Base-by-base conservation (phyloP, 2,113 vertebrate genomes). In the Leucopsar rothschildi region DNA sequence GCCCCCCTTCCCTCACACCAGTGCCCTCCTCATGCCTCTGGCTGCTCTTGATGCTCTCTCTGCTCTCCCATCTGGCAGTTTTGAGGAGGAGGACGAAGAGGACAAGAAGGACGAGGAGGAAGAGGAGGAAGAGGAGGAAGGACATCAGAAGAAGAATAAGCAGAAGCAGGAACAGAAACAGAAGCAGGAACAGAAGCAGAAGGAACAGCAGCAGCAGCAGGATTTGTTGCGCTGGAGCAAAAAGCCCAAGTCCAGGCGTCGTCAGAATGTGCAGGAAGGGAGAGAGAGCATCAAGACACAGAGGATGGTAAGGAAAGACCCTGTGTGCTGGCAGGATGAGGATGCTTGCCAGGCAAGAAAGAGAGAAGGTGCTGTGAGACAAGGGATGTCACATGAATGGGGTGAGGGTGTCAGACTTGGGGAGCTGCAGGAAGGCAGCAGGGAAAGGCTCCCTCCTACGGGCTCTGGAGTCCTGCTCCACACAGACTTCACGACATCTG, bases 171-270 rank as follows among this genome's bases (percentile, higher is more conserved):
- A 7, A 12, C 12, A 1, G 3, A 8, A 40, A 40, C 39, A 40
- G 76, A n/a, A 18, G 5, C 8, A 35, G 24, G 16, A 47, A 3
- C 11, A 63, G 17, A 22, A 47, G 9, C 16, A 71, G 52, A 55
- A n/a, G 55, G 10, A 31, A 15, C 12, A 94, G 77, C 64, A 92
- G 10, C 93, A 98, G 70, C 93, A 98, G 70, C 92, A 97, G 73
- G 97, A 94, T 5, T 52, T 98, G 52, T 97, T 97, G 23, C 95
- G 96, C 22, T 82, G 33, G 0, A 40, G 11, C 0, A 64, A 63
- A 11, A 33, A 4, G 2, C 21, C 7, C 1, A 21, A 61, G 44
- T 45, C 53, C 23, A n/a, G 63, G 63, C 29, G 11, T 9, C 21
- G 0, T 33, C 12, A 28, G 37, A 0, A 0, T 16, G 33, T 53